These are phyloP conservation scores for Alca torda DNA, from an alignment of 2,797 vertebrate genomes.

Conservation along the genomic window DNA sequence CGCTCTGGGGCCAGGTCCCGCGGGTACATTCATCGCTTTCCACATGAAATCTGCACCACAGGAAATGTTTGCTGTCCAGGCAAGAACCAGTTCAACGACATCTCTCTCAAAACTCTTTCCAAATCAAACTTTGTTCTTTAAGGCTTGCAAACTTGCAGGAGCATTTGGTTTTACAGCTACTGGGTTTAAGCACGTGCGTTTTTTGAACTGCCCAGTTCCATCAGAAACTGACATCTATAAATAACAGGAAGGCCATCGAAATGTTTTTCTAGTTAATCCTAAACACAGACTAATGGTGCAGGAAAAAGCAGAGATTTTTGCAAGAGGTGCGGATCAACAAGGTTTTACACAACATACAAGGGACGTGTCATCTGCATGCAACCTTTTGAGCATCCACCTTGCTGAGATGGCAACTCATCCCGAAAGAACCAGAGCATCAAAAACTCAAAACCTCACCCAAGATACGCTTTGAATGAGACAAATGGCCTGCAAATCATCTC, in stretches of 20 bases:
- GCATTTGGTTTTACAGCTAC: not conserved
- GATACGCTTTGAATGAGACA: not conserved
- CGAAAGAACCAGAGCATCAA: not conserved
- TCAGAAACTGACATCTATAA: not conserved
- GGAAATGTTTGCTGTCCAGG: not conserved
- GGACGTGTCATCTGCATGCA: accelerated
- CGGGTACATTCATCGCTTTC: not conserved
- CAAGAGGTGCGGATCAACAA: not conserved
- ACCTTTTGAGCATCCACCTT: not conserved
- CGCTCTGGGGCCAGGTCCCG: not conserved
- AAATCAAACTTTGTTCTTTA: not conserved
- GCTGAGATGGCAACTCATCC: not conserved
- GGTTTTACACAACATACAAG: not conserved
- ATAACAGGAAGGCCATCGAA: not conserved
- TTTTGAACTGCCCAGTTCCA: not conserved
- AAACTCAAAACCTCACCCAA: not conserved
- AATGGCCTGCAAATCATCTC: not conserved
- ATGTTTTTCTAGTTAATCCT: not conserved
- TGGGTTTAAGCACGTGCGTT: not conserved
- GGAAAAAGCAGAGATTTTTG: not conserved
- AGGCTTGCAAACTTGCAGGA: not conserved
- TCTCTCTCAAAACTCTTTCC: not conserved
- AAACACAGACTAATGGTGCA: not conserved
- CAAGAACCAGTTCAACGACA: not conserved
- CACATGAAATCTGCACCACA: not conserved